Evolutionary conservation across 2,113 vertebrate species (phyloP).

Genomic region (Grammomys surdaster): DNA sequence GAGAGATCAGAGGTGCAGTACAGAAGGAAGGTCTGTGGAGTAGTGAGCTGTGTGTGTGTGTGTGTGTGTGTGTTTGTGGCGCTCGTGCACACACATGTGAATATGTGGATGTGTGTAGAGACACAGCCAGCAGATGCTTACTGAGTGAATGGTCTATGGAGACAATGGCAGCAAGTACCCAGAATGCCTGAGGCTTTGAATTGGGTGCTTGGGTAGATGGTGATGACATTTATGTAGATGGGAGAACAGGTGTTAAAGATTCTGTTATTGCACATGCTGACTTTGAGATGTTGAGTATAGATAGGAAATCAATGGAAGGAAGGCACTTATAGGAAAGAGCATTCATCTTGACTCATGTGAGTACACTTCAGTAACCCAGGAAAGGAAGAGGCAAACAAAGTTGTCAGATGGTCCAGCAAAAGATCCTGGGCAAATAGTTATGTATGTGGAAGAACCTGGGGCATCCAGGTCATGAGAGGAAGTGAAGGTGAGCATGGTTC

Average conservation of each 20-base stretch:
- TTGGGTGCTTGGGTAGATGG: neutral
- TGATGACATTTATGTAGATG: neutral
- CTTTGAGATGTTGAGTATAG: neutral
- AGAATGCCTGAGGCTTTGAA: neutral
- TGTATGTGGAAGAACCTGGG: neutral
- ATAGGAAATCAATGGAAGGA: neutral
- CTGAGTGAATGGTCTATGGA: too few relatives aligned
- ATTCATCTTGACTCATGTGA: neutral
- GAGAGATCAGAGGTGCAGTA: neutral
- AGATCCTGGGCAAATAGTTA: neutral
- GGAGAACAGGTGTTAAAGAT: neutral
- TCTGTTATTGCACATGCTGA: neutral
- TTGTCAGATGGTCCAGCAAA: neutral
- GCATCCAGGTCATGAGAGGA: neutral
- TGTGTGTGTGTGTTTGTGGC: too few relatives aligned
- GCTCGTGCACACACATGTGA: too few relatives aligned
- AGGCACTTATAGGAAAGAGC: neutral
- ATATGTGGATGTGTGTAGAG: neutral
- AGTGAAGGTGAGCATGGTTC: neutral
- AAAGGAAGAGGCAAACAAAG: neutral
- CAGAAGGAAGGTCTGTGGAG: neutral
- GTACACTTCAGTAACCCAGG: neutral
- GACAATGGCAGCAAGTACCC: neutral
- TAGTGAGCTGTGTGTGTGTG: slow-evolving; percentile 33
- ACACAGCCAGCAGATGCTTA: neutral